Evolutionary conservation across 2,797 vertebrate genomes (phyloP).

Genomic region (Galagoides demidoff): DNA sequence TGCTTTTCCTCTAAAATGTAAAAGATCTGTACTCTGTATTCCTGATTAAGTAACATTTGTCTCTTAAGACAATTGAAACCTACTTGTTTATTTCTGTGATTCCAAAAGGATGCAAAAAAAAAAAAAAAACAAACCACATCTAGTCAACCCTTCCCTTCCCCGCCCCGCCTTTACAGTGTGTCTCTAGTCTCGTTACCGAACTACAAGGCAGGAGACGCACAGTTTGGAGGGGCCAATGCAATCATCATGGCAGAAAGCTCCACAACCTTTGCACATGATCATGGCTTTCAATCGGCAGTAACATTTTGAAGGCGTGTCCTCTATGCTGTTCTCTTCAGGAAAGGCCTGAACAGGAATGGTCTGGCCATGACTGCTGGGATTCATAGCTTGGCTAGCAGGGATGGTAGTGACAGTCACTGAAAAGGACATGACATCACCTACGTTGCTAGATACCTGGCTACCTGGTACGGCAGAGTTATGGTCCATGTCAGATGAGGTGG

Average conservation of each 20-base stretch:
- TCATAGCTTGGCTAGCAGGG: slow-evolving; percentile 90
- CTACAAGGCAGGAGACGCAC: slow-evolving; percentile 97
- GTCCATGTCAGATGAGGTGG: slow-evolving; percentile 90
- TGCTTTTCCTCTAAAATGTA: slow-evolving; percentile 87
- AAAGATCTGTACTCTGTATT: slow-evolving; percentile 81
- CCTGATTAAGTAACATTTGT: slow-evolving; percentile 84
- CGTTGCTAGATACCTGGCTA: slow-evolving; percentile 86
- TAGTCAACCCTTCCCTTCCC: background rate
- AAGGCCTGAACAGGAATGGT: slow-evolving; percentile 92
- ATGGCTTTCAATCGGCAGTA: slow-evolving; percentile 99
- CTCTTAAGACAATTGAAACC: slow-evolving; percentile 84
- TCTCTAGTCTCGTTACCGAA: slow-evolving; percentile 89
- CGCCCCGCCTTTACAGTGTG: background rate
- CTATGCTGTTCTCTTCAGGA: slow-evolving; percentile 89
- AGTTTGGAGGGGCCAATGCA: slow-evolving; percentile 99
- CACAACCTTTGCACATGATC: slow-evolving; percentile 99
- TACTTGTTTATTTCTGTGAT: slow-evolving; percentile 77
- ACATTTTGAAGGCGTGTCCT: slow-evolving; percentile 95
- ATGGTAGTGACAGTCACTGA: slow-evolving; percentile 98
- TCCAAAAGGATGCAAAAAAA: slow-evolving; percentile 33
- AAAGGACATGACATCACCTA: slow-evolving; percentile 96
- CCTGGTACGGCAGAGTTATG: slow-evolving; percentile 83
- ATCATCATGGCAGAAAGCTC: slow-evolving; percentile 98
- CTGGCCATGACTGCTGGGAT: slow-evolving; percentile 87
- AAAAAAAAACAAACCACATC: background rate